Conservation (phyloP, 2,888 invertebrate genomes). For the Hoplodrina ambigua region DNA sequence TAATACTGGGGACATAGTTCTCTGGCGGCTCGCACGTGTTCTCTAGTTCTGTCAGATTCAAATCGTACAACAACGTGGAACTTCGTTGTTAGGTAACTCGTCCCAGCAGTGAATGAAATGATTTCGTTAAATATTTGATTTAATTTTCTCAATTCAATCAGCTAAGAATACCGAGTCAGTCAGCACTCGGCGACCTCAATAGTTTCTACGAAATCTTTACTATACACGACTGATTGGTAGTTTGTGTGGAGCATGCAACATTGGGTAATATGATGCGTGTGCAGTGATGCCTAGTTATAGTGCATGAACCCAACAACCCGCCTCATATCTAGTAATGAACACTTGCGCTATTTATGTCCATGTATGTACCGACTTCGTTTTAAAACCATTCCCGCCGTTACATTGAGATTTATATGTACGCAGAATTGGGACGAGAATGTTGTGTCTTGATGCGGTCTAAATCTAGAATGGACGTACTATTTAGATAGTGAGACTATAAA, state of each 20-base stretch:
- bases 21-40: conserved; percentile 65
- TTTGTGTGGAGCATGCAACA: conserved; percentile 63
- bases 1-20: conserved; percentile 76
- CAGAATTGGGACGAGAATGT: conserved; percentile 41
- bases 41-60: conserved; percentile 43
- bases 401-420: conserved; percentile 46
- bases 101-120: conserved; percentile 45
- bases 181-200: conserved; percentile 57
- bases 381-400: conserved; percentile 33
- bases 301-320: conserved; percentile 73
- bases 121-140: conserved; percentile 8
- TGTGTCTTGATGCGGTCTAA: conserved; percentile 37
- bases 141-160: conserved; percentile 2
- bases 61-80: conserved; percentile 46
- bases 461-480: conserved; percentile 27
- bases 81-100: conserved; percentile 16
- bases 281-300: conserved; percentile 65
- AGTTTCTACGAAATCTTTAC: conserved; percentile 42
- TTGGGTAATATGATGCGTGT: conserved; percentile 73
- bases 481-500: conserved; percentile 27
- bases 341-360: conserved; percentile 53
- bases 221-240: conserved; percentile 44
- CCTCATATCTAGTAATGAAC: conserved; percentile 62
- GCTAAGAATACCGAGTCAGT: conserved; percentile 50
- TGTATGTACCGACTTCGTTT: conserved; percentile 35